phyloP scores from a whole-genome alignment of 1,140 invertebrate genomes.

The Latrodectus geometricus region DNA sequence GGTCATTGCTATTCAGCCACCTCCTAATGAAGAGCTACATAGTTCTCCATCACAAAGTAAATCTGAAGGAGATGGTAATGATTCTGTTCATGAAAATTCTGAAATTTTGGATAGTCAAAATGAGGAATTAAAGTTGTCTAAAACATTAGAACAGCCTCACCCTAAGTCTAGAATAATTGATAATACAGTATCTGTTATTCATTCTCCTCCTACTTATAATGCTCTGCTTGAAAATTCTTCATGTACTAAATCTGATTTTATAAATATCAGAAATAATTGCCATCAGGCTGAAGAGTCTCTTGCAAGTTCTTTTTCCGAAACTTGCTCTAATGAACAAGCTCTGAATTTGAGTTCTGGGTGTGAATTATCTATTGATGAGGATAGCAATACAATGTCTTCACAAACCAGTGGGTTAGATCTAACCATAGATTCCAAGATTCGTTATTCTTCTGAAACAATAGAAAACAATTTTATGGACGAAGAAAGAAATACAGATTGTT shows the following conservation, averaged over 20 bases:
- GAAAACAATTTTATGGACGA: too few species aligned
- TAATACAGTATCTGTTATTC: conserved; percentile 18
- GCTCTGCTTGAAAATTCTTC: neutral
- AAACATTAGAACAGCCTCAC: neutral
- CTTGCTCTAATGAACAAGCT: neutral
- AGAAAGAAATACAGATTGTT: too few species aligned
- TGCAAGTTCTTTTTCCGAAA: neutral
- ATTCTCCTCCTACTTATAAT: neutral
- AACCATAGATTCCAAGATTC: neutral
- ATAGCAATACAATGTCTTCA: neutral
- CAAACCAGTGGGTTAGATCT: neutral
- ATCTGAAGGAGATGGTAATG: neutral
- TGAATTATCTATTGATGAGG: neutral
- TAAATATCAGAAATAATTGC: neutral
- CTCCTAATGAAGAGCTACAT: neutral
- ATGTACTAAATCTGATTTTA: neutral
- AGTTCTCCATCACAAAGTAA: neutral
- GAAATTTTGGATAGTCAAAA: neutral
- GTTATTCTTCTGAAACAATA: neutral
- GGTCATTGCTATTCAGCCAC: neutral
- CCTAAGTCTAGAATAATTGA: neutral
- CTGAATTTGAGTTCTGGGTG: neutral
- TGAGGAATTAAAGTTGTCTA: too few species aligned
- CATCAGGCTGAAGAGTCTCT: neutral
- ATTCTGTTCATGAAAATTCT: neutral